A percentile compares a stretch with the other conserved stretches of the same genome.
phyloP scores from a whole-genome alignment of 2,113 vertebrate genomes.

The Lepus europaeus region DNA sequence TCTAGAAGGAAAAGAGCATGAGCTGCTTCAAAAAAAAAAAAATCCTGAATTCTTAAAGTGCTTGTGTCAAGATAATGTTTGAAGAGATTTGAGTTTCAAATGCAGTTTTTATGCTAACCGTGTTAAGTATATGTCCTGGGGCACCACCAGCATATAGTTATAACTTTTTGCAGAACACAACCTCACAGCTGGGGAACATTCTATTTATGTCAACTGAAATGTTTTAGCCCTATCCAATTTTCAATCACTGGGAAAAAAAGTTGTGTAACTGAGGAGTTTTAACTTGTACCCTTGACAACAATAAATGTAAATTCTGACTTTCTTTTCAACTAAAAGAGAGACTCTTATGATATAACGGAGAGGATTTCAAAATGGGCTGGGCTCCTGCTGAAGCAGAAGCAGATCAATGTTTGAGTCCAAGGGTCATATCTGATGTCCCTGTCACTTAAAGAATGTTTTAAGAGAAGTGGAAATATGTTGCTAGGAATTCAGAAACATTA shows the following conservation, averaged over 20 bases:
- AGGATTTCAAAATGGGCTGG: not conserved
- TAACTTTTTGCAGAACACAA: not conserved
- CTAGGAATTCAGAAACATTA: not conserved
- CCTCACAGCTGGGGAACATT: constrained; percentile 5
- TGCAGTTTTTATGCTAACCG: not conserved
- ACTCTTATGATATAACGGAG: not conserved
- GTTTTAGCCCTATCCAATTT: constrained; percentile 19
- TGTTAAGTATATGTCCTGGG: not conserved
- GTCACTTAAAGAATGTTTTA: not conserved
- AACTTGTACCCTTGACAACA: not conserved
- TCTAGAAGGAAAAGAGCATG: constrained; percentile 32
- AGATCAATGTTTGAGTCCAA: not conserved
- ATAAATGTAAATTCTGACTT: constrained; percentile 45
- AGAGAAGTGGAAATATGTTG: not conserved
- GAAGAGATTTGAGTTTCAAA: constrained; percentile 29
- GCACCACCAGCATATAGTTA: not conserved
- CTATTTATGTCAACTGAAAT: constrained; percentile 16
- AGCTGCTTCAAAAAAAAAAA: constrained; percentile 36
- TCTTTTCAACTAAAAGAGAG: constrained; percentile 33
- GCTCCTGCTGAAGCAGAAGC: not conserved
- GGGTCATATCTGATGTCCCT: not conserved
- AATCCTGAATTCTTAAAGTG: not conserved
- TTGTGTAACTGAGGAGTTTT: not conserved
- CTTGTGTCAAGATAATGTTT: constrained; percentile 16
- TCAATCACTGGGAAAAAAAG: not conserved